Base-by-base conservation (phyloP, 35 echinoderm and acorn worm genomes). In the Lytechinus pictus region DNA sequence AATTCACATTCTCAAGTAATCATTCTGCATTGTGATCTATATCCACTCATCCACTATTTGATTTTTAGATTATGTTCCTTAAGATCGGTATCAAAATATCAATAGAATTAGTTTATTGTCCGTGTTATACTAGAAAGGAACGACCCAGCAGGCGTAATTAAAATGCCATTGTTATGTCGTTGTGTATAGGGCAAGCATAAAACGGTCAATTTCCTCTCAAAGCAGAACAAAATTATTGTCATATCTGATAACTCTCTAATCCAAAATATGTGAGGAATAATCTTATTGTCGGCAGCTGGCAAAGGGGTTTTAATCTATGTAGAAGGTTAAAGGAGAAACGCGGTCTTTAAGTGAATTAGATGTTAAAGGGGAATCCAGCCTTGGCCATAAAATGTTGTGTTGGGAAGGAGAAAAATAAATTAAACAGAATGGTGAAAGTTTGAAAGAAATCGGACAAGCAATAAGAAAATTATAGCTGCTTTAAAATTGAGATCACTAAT, bases 161-260 rank as follows among this genome's bases (percentile, higher is more conserved):
- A 79, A 79, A 79, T 24, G 66, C n/a, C 66, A 79, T 79, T 79
- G 19, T 79, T 4, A 79, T 79, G 16, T 5, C 19, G 19, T 79
- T 79, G 21, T 19, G n/a, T 24, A 44, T 44, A 44, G 33, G 33
- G 33, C 33, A 44, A 44, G 33, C 33, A 44, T 44, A 44, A 44
- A 79, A 79, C 21, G 66, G 66, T 79, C 66, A 79, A 24, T 79
- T 79, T 24, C n/a, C 16, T 79, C 33, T 44, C 33, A 44, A n/a
- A 24, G 16, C 19, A 16, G 66, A 24, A 79, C 10, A 60, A 71
- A 79, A 79, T 24, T n/a, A 79, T 2, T 79, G 66, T 24, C 4
- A 79, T 79, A 79, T 79, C 66, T 79, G 66, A 79, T 79, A 79
- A 79, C n/a, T 24, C 66, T 79, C 66, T 79, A 79, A n/a, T n/a